Evolutionary conservation across 2,113 vertebrate species (phyloP), one percentile per base, ranked within the genome.

Genomic region (Anolis carolinensis): DNA sequence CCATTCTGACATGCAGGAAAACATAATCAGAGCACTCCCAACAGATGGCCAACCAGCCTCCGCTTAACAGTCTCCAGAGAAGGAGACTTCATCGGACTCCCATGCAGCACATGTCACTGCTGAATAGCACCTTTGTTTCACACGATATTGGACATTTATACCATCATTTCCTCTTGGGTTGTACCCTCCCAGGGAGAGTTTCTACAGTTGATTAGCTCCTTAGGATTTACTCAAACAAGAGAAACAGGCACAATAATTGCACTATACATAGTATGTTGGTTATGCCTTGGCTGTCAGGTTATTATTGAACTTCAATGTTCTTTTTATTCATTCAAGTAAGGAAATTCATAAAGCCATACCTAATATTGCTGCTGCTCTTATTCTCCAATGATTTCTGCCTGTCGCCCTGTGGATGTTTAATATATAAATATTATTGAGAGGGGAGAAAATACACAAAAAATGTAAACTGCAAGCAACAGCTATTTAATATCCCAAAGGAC

Each of bases 371-470:
- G 89, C 84, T 67, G 27, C 5, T 89, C 67, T 85, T 86, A 68
- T 84, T 86, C 65, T 86, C 87, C 52, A 78, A 7, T 25, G 81
- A 77, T 82, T 62, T 88, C 87, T 62, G 91, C 21, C 39, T 1
- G 6, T 32, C 8, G 0, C 88, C 16, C 94, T 97, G 92, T 86
- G 52, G 83, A 78, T 70, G 92, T 55, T 91, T 68, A 92, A 95
- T 0, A 86, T 20, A 3, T 87, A 89, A 50, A 89, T 84, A 95
- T 87, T 59, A 79, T 1, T 9, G 32, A 87, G 50, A 70, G 89
- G 71, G 1, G 72, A 89, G 71, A 1, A 1, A 76, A 30, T 52
- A 30, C 18, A 79, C 63, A 80, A 39, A n/a, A 62, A 32, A 36
- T 81, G 11, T 20, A 36, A 81, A 75, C 65, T 34, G 16, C 21